A percentile compares a stretch with the other conserved stretches of the same genome.
Evolutionary conservation across 2,888 invertebrate genomes (phyloP).

Genomic region (Schrankia costaestrigalis): DNA sequence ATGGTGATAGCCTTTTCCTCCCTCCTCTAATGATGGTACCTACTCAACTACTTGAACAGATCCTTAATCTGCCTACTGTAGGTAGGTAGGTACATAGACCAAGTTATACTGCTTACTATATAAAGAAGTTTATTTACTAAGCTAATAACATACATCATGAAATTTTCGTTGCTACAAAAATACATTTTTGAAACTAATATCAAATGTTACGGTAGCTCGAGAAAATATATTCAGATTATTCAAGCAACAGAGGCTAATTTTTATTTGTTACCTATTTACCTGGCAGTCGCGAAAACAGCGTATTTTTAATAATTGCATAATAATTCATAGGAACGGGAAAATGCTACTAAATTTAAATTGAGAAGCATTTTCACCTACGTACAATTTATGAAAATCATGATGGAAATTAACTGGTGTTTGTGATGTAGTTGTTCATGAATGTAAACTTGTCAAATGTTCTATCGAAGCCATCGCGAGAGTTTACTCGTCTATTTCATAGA

Average conservation of each 20-base stretch:
- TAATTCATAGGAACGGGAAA: slow-evolving; percentile 23
- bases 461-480: no score
- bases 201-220: slow-evolving; percentile 8
- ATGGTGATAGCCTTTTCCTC: no score
- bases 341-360: slow-evolving; percentile 23
- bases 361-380: slow-evolving; percentile 12
- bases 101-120: no score
- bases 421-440: no score
- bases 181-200: neutral
- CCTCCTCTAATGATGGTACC: no score
- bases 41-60: no score
- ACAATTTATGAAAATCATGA: slow-evolving; percentile 5
- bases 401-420: slow-evolving; percentile 13
- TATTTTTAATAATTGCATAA: slow-evolving; percentile 31
- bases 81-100: no score
- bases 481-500: no score
- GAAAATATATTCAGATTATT: slow-evolving; percentile 19
- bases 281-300: slow-evolving; percentile 9
- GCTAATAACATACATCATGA: slow-evolving; percentile 7
- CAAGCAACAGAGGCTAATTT: slow-evolving; percentile 19
- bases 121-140: no score
- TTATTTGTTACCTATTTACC: slow-evolving; percentile 21
- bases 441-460: no score
- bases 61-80: no score
- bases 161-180: slow-evolving; percentile 21